A percentile compares a stretch with the other conserved stretches of the same genome.
phyloP scores from a whole-genome alignment of 2,797 vertebrate species.

The Anguilla obscura region DNA sequence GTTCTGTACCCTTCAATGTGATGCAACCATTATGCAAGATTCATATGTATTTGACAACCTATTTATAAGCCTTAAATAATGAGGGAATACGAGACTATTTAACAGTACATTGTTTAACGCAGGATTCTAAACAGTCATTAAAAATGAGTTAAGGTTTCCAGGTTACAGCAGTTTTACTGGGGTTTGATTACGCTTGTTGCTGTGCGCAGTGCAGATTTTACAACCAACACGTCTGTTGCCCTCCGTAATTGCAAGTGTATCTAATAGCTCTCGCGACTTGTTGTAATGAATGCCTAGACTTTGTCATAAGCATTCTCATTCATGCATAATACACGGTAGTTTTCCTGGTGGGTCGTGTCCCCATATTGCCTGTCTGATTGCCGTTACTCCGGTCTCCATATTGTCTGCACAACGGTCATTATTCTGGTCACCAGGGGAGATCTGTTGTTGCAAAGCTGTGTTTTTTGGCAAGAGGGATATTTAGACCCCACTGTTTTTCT shows the following conservation, averaged over 20 bases:
- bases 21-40: neutral
- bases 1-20: neutral
- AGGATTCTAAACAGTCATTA: neutral
- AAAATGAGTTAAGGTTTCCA: constrained; percentile 1
- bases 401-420: neutral
- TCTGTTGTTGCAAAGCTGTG: neutral
- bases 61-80: neutral
- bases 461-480: constrained; percentile 10
- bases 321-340: neutral
- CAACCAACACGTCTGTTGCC: neutral
- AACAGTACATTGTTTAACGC: constrained; percentile 7
- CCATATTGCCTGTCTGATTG: neutral
- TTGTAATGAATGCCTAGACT: neutral
- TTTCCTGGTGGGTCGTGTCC: neutral
- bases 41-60: neutral
- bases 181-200: neutral
- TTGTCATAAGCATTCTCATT: neutral
- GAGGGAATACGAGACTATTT: neutral
- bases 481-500: constrained; percentile 17
- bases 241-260: neutral
- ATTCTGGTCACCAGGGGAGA: constrained; percentile 14
- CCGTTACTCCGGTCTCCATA: neutral
- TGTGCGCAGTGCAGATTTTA: neutral
- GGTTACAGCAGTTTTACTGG: neutral
- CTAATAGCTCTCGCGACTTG: neutral